Conservation (phyloP, 2,888 invertebrate genomes). For the Anticlea derivata region DNA sequence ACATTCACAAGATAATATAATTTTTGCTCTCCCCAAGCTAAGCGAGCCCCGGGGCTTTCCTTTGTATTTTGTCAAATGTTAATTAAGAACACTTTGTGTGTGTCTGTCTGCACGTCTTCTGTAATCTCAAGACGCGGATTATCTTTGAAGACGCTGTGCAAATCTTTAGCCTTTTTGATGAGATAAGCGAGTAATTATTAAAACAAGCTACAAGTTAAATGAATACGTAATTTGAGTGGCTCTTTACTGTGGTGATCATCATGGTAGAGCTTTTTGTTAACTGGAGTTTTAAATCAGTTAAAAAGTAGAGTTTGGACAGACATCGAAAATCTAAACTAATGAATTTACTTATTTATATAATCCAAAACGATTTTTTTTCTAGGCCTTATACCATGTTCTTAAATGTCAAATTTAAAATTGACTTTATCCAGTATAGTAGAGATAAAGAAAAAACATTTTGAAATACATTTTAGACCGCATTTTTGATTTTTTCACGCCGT, state of each 20-base stretch:
- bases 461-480: too few species aligned
- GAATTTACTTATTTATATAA: too few species aligned
- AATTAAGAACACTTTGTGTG: conserved; percentile 35
- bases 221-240: conserved; percentile 10
- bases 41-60: conserved; percentile 25
- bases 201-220: conserved; percentile 18
- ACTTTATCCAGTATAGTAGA: too few species aligned
- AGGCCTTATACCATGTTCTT: too few species aligned
- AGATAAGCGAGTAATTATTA: conserved; percentile 25
- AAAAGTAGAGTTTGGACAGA: too few species aligned
- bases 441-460: too few species aligned
- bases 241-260: not conserved
- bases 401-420: too few species aligned
- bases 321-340: too few species aligned
- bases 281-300: too few species aligned
- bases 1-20: conserved; percentile 20
- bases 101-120: conserved; percentile 22
- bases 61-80: conserved; percentile 42
- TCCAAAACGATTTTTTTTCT: too few species aligned
- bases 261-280: too few species aligned
- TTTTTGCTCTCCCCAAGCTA: conserved; percentile 26
- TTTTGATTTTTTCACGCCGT: too few species aligned
- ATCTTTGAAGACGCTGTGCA: conserved; percentile 37
- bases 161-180: conserved; percentile 36
- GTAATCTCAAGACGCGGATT: conserved; percentile 28